phyloP scores from a whole-genome alignment of 2,888 invertebrate genomes.

The Mantis religiosa region DNA sequence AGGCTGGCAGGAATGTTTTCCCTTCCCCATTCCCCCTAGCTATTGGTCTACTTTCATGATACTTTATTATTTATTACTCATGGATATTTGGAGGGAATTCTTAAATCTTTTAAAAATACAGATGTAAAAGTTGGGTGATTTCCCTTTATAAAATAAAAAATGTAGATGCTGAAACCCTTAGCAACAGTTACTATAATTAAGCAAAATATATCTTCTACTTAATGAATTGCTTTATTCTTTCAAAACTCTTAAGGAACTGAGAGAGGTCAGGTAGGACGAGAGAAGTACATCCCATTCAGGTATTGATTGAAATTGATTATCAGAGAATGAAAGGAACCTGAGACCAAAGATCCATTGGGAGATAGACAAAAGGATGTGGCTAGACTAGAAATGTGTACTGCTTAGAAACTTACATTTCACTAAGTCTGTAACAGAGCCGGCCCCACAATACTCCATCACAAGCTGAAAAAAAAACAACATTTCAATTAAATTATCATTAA shows the following conservation, averaged over 20 bases:
- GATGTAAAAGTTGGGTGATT: no score
- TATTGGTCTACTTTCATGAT: no score
- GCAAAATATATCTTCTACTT: no score
- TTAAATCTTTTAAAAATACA: no score
- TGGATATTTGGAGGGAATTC: no score
- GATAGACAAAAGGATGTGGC: not conserved
- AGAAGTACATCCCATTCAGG: not conserved
- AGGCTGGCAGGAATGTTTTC: no score
- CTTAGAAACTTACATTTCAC: slow-evolving; percentile 70
- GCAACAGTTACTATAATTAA: no score
- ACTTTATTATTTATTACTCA: no score
- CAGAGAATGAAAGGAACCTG: not conserved
- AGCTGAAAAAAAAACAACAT: slow-evolving; percentile 47
- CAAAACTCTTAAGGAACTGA: not conserved
- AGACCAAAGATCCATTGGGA: not conserved
- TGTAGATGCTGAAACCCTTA: no score
- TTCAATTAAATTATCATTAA: not conserved
- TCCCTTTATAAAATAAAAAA: no score
- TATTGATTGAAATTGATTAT: not conserved
- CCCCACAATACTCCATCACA: slow-evolving; percentile 99
- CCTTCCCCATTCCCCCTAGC: no score
- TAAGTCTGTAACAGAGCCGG: slow-evolving; percentile 97
- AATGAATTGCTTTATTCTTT: no score
- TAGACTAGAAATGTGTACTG: not conserved
- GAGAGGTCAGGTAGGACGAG: not conserved